These are phyloP conservation scores for Anguilla marmorata DNA, from an alignment of 2,797 vertebrate species.

Conservation along the genomic window DNA sequence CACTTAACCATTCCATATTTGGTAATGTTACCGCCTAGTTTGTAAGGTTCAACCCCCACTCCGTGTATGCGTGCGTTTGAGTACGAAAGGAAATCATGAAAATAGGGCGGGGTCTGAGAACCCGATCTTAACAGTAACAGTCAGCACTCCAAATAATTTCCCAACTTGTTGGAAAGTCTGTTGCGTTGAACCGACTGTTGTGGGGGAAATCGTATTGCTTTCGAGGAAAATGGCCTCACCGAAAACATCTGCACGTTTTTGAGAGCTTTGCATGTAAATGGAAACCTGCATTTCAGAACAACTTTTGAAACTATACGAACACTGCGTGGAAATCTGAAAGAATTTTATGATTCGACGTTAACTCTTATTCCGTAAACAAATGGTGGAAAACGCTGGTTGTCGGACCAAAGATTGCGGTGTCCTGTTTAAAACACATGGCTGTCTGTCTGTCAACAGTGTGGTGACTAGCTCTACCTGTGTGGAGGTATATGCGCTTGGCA, in stretches of 20 bases:
- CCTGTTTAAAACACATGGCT: not conserved
- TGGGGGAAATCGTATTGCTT: slow-evolving; percentile 19
- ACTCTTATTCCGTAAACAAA: slow-evolving; percentile 27
- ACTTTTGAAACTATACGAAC: slow-evolving; percentile 60
- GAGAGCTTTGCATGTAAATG: slow-evolving; percentile 21
- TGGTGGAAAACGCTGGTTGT: not conserved
- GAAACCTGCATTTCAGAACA: slow-evolving; percentile 47
- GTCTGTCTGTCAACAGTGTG: slow-evolving; percentile 10
- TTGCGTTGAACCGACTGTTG: slow-evolving; percentile 18
- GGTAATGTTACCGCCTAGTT: slow-evolving; percentile 30
- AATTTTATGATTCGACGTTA: slow-evolving; percentile 45
- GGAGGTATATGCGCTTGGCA: slow-evolving; percentile 33
- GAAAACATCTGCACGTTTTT: slow-evolving; percentile 22
- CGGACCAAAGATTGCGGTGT: not conserved
- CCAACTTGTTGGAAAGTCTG: slow-evolving; percentile 36
- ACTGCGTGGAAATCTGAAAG: slow-evolving; percentile 42
- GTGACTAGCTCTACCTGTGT: slow-evolving; percentile 20
- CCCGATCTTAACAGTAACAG: slow-evolving; percentile 28
- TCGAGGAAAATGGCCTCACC: slow-evolving; percentile 16
- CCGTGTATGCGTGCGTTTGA: slow-evolving; percentile 53
- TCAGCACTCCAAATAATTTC: slow-evolving; percentile 31
- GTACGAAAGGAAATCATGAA: slow-evolving; percentile 62
- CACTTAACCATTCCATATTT: slow-evolving; percentile 34
- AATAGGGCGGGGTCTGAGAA: slow-evolving; percentile 60
- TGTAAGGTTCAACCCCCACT: slow-evolving; percentile 39